phyloP scores from a whole-genome alignment of 2,113 vertebrate species.

The Pungitius pungitius region DNA sequence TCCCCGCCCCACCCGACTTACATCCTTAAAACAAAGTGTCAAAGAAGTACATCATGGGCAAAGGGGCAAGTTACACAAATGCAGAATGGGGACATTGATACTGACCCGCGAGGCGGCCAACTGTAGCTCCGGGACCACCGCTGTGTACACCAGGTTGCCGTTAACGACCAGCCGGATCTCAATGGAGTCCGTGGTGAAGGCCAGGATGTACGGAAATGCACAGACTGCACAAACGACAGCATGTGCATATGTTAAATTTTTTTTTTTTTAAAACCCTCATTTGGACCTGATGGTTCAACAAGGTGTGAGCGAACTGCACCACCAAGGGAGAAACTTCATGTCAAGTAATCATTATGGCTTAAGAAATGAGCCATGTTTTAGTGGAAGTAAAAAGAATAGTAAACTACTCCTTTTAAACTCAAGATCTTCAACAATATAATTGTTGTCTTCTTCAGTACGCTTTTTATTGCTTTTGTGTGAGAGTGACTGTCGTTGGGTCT shows the following conservation, averaged over 20 bases:
- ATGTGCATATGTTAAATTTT: background rate
- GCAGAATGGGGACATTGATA: background rate
- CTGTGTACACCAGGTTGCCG: constrained; percentile 97
- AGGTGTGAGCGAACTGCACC: background rate
- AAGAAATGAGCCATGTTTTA: too few species aligned
- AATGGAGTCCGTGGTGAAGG: constrained; percentile 97
- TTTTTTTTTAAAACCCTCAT: too few species aligned
- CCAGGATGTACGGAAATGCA: constrained; percentile 97
- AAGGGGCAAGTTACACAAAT: too few species aligned
- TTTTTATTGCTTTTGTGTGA: constrained; percentile 1
- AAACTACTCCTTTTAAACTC: background rate
- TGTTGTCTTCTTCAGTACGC: background rate
- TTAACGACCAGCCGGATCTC: constrained; percentile 98
- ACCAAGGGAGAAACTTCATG: background rate
- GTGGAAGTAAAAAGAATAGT: background rate
- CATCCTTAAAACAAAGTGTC: background rate
- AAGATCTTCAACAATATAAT: background rate
- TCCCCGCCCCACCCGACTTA: too few species aligned
- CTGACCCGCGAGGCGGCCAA: constrained; percentile 93
- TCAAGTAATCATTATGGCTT: background rate
- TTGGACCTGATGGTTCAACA: background rate
- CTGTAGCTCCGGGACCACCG: constrained; percentile 94
- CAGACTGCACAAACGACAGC: constrained; percentile 87
- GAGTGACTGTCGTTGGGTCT: background rate
- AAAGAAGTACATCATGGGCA: background rate